These are phyloP conservation scores for Pachyrhynchus sulphureomaculatus DNA, from an alignment of 1,140 invertebrate genomes.

Conservation along the genomic window DNA sequence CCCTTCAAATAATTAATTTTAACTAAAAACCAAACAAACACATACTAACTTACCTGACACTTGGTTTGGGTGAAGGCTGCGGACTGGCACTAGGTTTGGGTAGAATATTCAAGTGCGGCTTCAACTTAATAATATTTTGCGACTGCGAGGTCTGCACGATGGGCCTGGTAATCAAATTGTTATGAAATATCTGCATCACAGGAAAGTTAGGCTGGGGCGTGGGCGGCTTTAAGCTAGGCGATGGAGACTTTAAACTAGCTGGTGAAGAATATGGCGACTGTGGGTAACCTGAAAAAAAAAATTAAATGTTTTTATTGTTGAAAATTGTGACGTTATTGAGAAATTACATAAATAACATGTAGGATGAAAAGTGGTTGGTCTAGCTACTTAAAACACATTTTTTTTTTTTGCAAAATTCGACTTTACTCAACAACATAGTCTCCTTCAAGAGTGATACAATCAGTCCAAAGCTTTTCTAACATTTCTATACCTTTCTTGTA, in stretches of 20 bases:
- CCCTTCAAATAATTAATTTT: not conserved
- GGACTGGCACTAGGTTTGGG: conserved; percentile 49
- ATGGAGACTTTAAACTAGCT: conserved; percentile 48
- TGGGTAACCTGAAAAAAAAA: too few relatives aligned
- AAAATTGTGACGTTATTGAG: too few relatives aligned
- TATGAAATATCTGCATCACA: conserved; percentile 50
- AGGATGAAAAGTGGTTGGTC: too few relatives aligned
- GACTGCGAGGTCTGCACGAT: conserved; percentile 43
- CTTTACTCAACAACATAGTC: too few relatives aligned
- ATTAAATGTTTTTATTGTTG: too few relatives aligned
- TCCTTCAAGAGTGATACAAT: too few relatives aligned
- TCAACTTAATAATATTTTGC: conserved; percentile 50
- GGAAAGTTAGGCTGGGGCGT: conserved; percentile 48
- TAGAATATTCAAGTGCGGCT: conserved; percentile 51
- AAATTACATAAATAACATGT: too few relatives aligned
- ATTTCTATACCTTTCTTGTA: too few relatives aligned
- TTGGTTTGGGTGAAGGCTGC: conserved; percentile 47
- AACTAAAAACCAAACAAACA: too few relatives aligned
- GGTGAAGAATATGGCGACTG: conserved; percentile 47
- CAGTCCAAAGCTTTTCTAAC: too few relatives aligned
- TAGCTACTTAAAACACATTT: too few relatives aligned
- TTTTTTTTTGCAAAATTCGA: too few relatives aligned
- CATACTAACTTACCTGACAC: conserved; percentile 43
- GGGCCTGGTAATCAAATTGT: conserved; percentile 42
- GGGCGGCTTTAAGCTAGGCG: conserved; percentile 45